Evolutionary conservation across 2,797 vertebrate genomes (phyloP), one percentile per base, ranked within the genome.

Genomic region (Molossus alvarezi): DNA sequence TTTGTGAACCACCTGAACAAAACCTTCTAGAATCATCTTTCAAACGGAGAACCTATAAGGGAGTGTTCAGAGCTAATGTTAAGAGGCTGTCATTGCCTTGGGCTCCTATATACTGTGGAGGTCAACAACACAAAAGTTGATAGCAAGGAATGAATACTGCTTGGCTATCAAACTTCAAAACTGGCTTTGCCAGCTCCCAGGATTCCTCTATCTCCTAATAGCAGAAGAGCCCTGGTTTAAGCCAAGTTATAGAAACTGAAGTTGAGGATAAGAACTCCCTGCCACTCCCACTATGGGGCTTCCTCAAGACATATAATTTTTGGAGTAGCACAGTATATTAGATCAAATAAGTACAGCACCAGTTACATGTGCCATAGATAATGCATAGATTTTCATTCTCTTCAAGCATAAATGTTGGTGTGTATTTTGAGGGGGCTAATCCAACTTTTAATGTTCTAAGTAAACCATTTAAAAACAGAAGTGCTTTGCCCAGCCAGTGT

Each of bases 361-460:
- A 48, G 51, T 69, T 73, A 73, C 18, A 9, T 76, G 21, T 77
- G 48, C 62, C 29, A 55, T 9, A 84, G 45, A 48, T 48, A 37
- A 84, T 33, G 55, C 27, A 75, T 5, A 62, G 62, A 60, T 51
- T 96, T 80, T 91, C 69, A 65, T 79, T 87, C 33, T 82, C 53
- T 76, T 72, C 57, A 69, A 86, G 51, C 15, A 62, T 41, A 41
- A 75, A 71, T 9, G 20, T 64, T 2, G 48, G 25, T 73, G 58
- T 69, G 48, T 71, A 37, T 84, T 75, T 58, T 80, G 72, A 90
- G 58, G 57, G 5, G 5, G 21, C 15, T 45, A 58, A 88, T 64
- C 29, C 48, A 88, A 90, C 60, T 37, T 82, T 75, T 65, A 88
- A 58, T 45, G 21, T 90, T 90, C 29, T 51, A 90, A 76, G 80